A percentile compares a stretch with the other conserved stretches of the same genome.
These are phyloP conservation scores for Oncopodura yosiiana DNA, from an alignment of 1,140 invertebrate species.

Conservation along the genomic window DNA sequence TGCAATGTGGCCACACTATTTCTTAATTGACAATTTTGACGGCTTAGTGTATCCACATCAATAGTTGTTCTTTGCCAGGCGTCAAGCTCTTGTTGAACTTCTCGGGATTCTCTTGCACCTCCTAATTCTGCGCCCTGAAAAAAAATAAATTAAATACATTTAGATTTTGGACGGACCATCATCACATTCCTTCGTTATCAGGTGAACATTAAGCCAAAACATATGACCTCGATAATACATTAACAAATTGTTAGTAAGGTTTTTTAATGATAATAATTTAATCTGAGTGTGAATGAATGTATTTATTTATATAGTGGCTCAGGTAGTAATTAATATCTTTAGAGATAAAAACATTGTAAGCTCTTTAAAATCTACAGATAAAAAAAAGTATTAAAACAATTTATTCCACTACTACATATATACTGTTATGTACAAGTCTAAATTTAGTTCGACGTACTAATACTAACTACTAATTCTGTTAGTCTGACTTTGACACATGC, in stretches of 20 bases:
- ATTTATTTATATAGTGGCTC: too few species aligned
- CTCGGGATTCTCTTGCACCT: conserved; percentile 28
- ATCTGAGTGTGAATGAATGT: too few species aligned
- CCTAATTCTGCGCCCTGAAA: conserved; percentile 31
- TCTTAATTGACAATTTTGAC: conserved; percentile 33
- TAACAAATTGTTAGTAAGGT: not conserved
- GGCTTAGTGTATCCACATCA: conserved; percentile 30
- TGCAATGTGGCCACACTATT: conserved; percentile 33
- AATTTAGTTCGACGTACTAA: too few species aligned
- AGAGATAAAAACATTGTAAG: too few species aligned
- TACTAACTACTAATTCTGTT: too few species aligned
- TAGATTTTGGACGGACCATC: not conserved
- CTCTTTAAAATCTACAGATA: too few species aligned
- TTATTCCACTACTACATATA: too few species aligned
- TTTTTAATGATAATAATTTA: not conserved
- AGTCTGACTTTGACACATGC: too few species aligned
- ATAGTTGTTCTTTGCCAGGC: conserved; percentile 28
- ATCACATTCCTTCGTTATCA: not conserved
- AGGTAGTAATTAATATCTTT: too few species aligned
- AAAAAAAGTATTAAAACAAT: too few species aligned
- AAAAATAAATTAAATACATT: conserved; percentile 1
- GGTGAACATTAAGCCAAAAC: not conserved
- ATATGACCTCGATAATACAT: not conserved
- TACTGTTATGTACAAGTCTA: too few species aligned
- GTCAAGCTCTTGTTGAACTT: conserved; percentile 30